Conservation (phyloP, 1,140 invertebrate species). For the Pseudomyrmex sp. region DNA sequence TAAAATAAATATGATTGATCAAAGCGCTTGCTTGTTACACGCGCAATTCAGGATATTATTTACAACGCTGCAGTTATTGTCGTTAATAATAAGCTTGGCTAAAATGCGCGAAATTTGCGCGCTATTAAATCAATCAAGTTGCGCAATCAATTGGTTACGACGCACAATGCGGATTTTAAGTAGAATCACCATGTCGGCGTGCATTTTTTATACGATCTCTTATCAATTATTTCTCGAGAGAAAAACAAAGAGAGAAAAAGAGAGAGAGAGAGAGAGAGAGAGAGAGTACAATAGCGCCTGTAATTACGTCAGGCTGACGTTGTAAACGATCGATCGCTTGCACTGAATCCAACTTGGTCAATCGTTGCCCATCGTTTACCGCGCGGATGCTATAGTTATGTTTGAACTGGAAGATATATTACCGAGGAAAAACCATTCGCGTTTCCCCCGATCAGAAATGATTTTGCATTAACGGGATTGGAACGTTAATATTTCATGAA, state of each 20-base stretch:
- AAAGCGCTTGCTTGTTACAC: constrained; percentile 47
- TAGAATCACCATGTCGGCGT: neutral
- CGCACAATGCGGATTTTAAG: constrained; percentile 19
- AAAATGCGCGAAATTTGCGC: constrained; percentile 33
- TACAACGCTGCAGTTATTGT: constrained; percentile 38
- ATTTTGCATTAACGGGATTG: constrained; percentile 63
- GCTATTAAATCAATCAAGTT: neutral
- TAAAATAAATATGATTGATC: constrained; percentile 39
- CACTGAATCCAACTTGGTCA: constrained; percentile 43
- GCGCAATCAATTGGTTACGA: neutral
- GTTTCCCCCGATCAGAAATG: constrained; percentile 35
- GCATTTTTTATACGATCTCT: neutral
- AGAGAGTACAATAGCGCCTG: neutral
- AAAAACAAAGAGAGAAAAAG: neutral
- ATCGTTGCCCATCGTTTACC: constrained; percentile 43
- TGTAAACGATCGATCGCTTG: constrained; percentile 8
- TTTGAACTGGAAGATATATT: constrained; percentile 42
- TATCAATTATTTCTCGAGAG: constrained; percentile 31
- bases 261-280: neutral
- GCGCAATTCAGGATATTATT: constrained; percentile 41
- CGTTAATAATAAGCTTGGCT: constrained; percentile 8
- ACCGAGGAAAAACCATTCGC: constrained; percentile 43
- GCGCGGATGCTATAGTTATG: constrained; percentile 29
- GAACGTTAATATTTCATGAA: constrained; percentile 71
- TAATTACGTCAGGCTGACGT: constrained; percentile 15